These are phyloP conservation scores for Dasyurus viverrinus DNA, from an alignment of 2,113 vertebrate species.

Conservation along the genomic window DNA sequence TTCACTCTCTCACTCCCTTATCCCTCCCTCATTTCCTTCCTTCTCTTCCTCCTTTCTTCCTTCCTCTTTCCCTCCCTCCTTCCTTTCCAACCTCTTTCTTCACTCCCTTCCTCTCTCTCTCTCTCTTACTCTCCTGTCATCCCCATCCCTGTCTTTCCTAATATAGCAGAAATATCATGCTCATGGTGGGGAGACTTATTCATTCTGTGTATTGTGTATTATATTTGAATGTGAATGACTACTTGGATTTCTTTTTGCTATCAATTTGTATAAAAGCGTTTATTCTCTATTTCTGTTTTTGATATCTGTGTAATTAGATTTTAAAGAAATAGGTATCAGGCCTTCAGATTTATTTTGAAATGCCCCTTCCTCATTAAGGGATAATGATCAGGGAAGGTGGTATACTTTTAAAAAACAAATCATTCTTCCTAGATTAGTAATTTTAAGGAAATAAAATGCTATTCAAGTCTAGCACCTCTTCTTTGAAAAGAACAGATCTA, in stretches of 20 bases:
- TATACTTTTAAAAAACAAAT: not conserved
- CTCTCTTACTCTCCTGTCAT: not conserved
- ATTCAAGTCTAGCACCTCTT: not conserved
- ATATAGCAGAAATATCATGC: not conserved
- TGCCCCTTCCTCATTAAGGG: not conserved
- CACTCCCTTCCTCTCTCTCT: not conserved
- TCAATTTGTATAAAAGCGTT: not conserved
- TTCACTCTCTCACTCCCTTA: too few species aligned
- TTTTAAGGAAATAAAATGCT: not conserved
- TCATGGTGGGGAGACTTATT: not conserved
- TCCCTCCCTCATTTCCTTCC: too few species aligned
- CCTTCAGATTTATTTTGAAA: not conserved
- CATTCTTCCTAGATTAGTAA: not conserved
- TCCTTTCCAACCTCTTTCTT: not conserved
- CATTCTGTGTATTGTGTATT: not conserved
- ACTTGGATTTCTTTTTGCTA: not conserved
- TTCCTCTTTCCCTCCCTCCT: not conserved
- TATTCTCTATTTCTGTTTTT: not conserved
- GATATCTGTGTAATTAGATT: not conserved
- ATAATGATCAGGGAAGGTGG: not conserved
- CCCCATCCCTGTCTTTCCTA: too few species aligned
- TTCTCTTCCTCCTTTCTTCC: too few species aligned
- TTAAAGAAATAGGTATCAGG: not conserved
- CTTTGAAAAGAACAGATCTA: not conserved
- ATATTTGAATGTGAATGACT: not conserved